phyloP scores from a whole-genome alignment of 92 coral and sea anemone species.

The Actinostola sp. region DNA sequence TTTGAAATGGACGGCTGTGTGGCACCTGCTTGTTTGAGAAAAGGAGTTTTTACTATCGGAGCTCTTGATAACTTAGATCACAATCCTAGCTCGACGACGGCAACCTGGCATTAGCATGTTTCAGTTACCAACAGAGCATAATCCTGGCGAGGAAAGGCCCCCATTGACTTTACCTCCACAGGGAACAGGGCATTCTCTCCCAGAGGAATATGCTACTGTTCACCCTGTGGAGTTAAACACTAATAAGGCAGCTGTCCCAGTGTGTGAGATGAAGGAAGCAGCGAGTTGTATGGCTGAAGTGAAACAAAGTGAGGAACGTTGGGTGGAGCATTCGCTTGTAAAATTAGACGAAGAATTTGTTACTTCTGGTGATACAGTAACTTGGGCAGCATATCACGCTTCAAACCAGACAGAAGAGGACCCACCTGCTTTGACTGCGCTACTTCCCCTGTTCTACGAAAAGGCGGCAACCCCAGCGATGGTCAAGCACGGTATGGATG shows the following conservation, averaged over 20 bases:
- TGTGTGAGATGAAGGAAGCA: conserved; percentile 32
- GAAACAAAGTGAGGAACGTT: conserved; percentile 48
- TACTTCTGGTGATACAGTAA: conserved; percentile 9
- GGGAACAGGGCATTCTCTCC: conserved; percentile 59
- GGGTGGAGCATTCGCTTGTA: conserved; percentile 45
- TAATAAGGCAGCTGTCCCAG: conserved; percentile 45
- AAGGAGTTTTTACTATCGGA: conserved; percentile 49
- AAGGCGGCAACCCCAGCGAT: conserved; percentile 60
- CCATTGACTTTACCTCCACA: conserved; percentile 54
- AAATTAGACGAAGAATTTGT: conserved; percentile 27
- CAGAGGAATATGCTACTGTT: conserved; percentile 59
- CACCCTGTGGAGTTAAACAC: conserved; percentile 65
- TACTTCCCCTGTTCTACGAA: conserved; percentile 45
- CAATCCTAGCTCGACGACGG: conserved; percentile 47
- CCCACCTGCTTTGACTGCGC: conserved; percentile 54
- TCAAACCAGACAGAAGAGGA: conserved; percentile 23
- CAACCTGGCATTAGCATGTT: conserved; percentile 44
- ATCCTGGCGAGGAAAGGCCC: conserved; percentile 33
- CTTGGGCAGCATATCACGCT: conserved; percentile 67
- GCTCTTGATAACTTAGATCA: conserved; percentile 66
- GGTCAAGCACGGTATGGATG: conserved; percentile 74
- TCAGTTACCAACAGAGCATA: conserved; percentile 15
- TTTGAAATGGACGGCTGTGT: conserved; percentile 55
- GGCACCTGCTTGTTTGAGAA: conserved; percentile 51
- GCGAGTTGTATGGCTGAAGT: conserved; percentile 27